Conservation (phyloP, 2,888 invertebrate species). For the Melieria omissa region DNA sequence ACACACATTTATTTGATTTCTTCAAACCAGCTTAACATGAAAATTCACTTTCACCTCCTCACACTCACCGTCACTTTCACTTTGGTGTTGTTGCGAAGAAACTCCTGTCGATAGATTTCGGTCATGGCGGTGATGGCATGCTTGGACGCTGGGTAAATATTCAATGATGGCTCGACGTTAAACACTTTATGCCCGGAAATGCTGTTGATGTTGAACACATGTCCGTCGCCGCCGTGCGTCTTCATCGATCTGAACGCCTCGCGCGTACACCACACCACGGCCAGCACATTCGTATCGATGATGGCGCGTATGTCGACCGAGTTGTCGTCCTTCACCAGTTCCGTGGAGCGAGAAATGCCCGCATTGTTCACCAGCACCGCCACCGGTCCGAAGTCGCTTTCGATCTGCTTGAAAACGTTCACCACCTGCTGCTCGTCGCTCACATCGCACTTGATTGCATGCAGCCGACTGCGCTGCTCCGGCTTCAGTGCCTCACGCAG, state of each 20-base stretch:
- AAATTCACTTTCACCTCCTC: background rate
- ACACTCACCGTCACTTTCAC: constrained; percentile 48
- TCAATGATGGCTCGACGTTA: constrained; percentile 28
- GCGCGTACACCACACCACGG: constrained; percentile 64
- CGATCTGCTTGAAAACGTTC: constrained; percentile 67
- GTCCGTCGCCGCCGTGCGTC: constrained; percentile 57
- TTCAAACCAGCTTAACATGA: too few species aligned
- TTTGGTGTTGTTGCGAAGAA: constrained; percentile 47
- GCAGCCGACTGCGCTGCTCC: constrained; percentile 49
- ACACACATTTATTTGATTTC: too few species aligned
- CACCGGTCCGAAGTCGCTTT: constrained; percentile 67
- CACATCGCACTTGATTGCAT: constrained; percentile 68
- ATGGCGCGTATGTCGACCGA: constrained; percentile 47
- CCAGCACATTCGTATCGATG: constrained; percentile 66
- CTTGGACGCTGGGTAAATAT: constrained; percentile 56
- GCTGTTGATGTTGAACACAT: constrained; percentile 67
- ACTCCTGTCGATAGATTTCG: constrained; percentile 56
- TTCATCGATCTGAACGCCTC: constrained; percentile 67
- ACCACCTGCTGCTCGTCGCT: constrained; percentile 68
- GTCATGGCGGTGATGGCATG: constrained; percentile 58
- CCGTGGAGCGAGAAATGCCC: constrained; percentile 37
- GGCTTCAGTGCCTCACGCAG: constrained; percentile 47
- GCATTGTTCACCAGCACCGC: constrained; percentile 72
- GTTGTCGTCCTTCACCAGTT: constrained; percentile 41
- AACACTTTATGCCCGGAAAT: constrained; percentile 48